Evolutionary conservation across 1,140 invertebrate genomes (phyloP).

Genomic region (Whitmania pigra): DNA sequence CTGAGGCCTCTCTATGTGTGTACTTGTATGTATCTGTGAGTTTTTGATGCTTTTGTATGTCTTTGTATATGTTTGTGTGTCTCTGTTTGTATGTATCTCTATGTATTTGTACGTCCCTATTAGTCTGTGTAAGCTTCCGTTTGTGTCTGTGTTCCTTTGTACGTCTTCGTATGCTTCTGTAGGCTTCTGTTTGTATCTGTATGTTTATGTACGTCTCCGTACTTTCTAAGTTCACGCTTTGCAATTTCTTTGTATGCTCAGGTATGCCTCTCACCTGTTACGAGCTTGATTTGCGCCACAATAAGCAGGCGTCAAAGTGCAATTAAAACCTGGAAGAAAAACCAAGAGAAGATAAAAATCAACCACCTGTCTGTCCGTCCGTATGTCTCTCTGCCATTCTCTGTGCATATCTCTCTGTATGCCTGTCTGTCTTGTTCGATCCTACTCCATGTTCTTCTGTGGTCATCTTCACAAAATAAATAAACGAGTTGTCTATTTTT

Average conservation of each 20-base stretch:
- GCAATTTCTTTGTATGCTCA: background rate
- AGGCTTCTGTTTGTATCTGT: background rate
- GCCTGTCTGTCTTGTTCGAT: background rate
- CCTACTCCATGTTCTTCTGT: background rate
- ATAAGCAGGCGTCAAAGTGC: background rate
- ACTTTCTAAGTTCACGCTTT: too few relatives aligned
- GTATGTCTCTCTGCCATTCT: background rate
- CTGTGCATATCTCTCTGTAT: background rate
- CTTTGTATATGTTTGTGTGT: background rate
- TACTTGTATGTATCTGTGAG: background rate
- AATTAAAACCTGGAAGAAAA: constrained; percentile 9
- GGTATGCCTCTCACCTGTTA: background rate
- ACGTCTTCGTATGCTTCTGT: background rate
- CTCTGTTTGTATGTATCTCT: background rate
- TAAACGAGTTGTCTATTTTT: background rate
- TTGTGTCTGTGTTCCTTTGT: background rate
- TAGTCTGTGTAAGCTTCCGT: background rate
- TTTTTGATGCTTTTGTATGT: background rate
- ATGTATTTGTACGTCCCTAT: background rate
- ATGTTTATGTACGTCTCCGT: background rate
- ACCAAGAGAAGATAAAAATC: background rate
- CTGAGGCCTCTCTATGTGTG: too few relatives aligned
- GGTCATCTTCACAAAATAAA: too few relatives aligned
- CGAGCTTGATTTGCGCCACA: background rate
- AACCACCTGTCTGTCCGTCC: background rate